These are phyloP conservation scores for Agriotes lineatus DNA, from an alignment of 2,888 invertebrate genomes.

Conservation along the genomic window DNA sequence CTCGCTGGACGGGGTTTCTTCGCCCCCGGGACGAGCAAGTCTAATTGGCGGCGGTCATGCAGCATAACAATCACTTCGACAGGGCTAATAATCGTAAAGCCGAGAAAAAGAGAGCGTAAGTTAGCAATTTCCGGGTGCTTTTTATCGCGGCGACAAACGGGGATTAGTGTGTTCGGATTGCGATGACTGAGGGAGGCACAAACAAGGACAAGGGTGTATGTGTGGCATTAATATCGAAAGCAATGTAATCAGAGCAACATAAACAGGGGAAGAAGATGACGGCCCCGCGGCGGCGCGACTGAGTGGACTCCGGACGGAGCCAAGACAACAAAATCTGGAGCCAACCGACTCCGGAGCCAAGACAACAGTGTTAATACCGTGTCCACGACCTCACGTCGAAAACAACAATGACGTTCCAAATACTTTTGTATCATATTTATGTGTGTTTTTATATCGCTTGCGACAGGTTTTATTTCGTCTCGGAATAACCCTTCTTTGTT, in stretches of 20 bases:
- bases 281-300: slow-evolving; percentile 59
- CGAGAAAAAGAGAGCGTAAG: slow-evolving; percentile 13
- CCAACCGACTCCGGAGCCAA: slow-evolving; percentile 50
- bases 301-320: slow-evolving; percentile 58
- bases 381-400: slow-evolving; percentile 48
- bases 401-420: slow-evolving; percentile 54
- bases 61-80: too few relatives aligned
- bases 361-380: slow-evolving; percentile 47
- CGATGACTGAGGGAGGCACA: slow-evolving; percentile 11
- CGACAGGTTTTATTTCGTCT: slow-evolving; percentile 15
- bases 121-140: slow-evolving; percentile 13
- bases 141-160: neutral
- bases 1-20: neutral
- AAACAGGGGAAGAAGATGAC: slow-evolving; percentile 59
- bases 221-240: slow-evolving; percentile 61
- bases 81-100: too few relatives aligned
- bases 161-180: slow-evolving; percentile 21
- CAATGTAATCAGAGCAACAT: slow-evolving; percentile 53
- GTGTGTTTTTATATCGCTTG: slow-evolving; percentile 18
- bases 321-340: slow-evolving; percentile 49
- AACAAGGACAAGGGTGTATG: slow-evolving; percentile 44
- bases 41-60: too few relatives aligned
- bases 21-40: too few relatives aligned
- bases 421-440: slow-evolving; percentile 35
- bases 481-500: neutral